Evolutionary conservation across 2,797 vertebrate species (phyloP), one percentile per base, ranked within the genome.

Genomic region (Girardinus metallicus): DNA sequence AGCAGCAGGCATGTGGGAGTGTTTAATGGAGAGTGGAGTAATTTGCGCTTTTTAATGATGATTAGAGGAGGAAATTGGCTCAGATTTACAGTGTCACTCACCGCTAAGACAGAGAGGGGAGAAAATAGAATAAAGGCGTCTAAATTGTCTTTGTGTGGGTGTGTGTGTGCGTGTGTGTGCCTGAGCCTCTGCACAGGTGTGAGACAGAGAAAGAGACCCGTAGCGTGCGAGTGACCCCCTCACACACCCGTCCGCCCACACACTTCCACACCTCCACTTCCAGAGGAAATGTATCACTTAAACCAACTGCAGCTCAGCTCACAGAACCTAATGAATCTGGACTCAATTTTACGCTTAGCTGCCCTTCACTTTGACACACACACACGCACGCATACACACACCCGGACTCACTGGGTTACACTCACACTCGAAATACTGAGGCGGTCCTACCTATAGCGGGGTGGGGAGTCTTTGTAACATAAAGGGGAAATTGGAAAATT

Each of bases 241-340:
- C 75, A 34, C 74, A 82, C 86, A 81, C 85, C 80, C 87, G 68
- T 83, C 86, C 91, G 78, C 90, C 86, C 91, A 90, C 89, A 80
- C 91, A 84, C 84, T 83, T 87, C 96, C 97, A 97, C 97, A 97
- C 96, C 97, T 97, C 97, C 96, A 98, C 97, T 97, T 98, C 96
- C 97, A 97, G 96, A 97, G 97, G 97, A 98, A 98, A 98, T 98
- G 97, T 98, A 97, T 98, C 97, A 98, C 97, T 98, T 97, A 97
- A 98, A 98, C 96, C 96, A 97, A 98, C 97, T 97, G 97, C 97
- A 96, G 97, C 95, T 96, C 97, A 91, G 89, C 91, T 93, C 91
- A 91, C 91, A 96, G 95, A 96, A 96, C 12, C 97, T 97, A 98
- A 98, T 98, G 97, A 98, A 98, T 97, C 97, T 97, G 97, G 97